Evolutionary conservation across 2,113 vertebrate species (phyloP).

Genomic region (Peromyscus californicus): DNA sequence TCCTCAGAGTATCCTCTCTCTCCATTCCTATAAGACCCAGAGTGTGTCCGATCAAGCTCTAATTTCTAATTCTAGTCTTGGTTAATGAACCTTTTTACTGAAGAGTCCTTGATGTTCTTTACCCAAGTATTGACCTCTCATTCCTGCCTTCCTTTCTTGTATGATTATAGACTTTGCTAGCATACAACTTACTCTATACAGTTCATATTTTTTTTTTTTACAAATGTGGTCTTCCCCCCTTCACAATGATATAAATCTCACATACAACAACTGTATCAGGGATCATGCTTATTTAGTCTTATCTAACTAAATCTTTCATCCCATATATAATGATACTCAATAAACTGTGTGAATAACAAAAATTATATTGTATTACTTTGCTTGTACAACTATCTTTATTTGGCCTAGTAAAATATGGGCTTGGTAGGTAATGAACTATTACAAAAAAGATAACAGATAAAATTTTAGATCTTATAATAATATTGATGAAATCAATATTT

Average conservation of each 20-base stretch:
- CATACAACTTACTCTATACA: not conserved
- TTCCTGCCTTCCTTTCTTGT: not conserved
- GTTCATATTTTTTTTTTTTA: not conserved
- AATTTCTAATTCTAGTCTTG: not conserved
- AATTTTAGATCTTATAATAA: slow-evolving; percentile 1
- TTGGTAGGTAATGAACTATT: not conserved
- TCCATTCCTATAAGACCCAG: not conserved
- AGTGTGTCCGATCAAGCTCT: not conserved
- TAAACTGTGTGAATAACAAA: not conserved
- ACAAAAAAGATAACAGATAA: not conserved
- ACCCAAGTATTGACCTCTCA: not conserved
- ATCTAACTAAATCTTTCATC: not conserved
- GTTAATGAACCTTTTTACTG: not conserved
- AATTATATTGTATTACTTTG: not conserved
- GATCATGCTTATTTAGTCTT: not conserved
- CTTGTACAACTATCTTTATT: not conserved
- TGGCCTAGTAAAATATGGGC: not conserved
- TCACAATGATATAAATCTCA: not conserved
- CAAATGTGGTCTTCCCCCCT: not conserved
- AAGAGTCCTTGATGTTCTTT: not conserved
- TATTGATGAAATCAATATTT: not conserved
- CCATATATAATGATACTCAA: not conserved
- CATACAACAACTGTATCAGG: not conserved
- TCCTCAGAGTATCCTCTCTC: not conserved
- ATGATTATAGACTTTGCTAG: not conserved